A percentile compares a stretch with the other conserved stretches of the same genome.
These are phyloP conservation scores for Galleria mellonella DNA, from an alignment of 1,140 invertebrate species.

Conservation along the genomic window DNA sequence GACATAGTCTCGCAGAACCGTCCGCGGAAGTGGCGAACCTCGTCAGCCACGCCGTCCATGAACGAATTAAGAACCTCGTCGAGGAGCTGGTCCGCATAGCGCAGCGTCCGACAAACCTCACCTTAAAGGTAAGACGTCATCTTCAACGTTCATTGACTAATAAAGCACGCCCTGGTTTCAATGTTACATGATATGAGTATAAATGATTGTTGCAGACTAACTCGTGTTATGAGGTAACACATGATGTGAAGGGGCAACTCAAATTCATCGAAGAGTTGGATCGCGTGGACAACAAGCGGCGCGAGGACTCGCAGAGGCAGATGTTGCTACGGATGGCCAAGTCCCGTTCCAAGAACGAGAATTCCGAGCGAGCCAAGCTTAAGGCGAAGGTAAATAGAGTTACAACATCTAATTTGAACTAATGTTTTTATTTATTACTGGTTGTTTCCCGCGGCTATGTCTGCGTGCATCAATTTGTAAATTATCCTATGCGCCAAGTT, in stretches of 20 bases:
- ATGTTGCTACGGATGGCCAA: conserved; percentile 94
- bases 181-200: background rate
- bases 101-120: conserved; percentile 86
- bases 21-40: conserved; percentile 91
- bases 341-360: conserved; percentile 96
- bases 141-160: too few relatives aligned
- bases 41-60: conserved; percentile 96
- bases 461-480: too few relatives aligned
- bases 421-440: too few relatives aligned
- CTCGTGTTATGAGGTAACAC: conserved; percentile 89
- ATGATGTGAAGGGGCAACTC: conserved; percentile 94
- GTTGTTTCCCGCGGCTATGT: too few relatives aligned
- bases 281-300: conserved; percentile 92
- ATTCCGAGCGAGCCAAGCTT: conserved; percentile 97
- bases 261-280: conserved; percentile 98
- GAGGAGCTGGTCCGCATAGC: conserved; percentile 96
- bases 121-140: conserved; percentile 29
- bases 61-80: conserved; percentile 92
- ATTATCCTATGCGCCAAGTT: too few relatives aligned
- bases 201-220: conserved; percentile 81
- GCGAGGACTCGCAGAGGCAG: conserved; percentile 96
- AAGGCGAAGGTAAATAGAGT: conserved; percentile 95
- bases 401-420: too few relatives aligned
- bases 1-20: conserved; percentile 91
- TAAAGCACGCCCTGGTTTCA: too few relatives aligned